Conservation (phyloP, 2,797 vertebrate species). For the Oryzias sinensis region DNA sequence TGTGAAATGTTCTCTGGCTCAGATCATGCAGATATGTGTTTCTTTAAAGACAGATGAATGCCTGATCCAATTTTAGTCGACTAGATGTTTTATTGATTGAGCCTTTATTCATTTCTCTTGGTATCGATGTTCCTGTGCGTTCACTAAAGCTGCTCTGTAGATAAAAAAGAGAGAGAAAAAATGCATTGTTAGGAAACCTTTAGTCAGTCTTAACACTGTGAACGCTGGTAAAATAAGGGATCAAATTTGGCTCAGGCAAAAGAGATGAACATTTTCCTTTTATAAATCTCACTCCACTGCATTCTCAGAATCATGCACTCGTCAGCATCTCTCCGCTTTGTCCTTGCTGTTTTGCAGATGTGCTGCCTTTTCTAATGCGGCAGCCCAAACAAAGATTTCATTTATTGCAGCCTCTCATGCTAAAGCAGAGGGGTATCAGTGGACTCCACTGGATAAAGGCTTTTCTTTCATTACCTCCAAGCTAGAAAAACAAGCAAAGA, state of each 20-base stretch:
- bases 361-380: constrained; percentile 33
- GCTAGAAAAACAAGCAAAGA: constrained; percentile 11
- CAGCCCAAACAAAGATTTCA: constrained; percentile 49
- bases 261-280: constrained; percentile 27
- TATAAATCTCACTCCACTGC: constrained; percentile 28
- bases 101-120: constrained; percentile 65
- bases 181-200: constrained; percentile 56
- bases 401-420: constrained; percentile 37
- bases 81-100: constrained; percentile 73
- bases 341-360: constrained; percentile 61
- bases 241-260: constrained; percentile 10
- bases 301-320: constrained; percentile 38
- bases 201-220: constrained; percentile 31
- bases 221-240: constrained; percentile 21
- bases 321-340: constrained; percentile 53
- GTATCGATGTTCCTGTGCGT: constrained; percentile 54
- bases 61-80: constrained; percentile 68
- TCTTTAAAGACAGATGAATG: constrained; percentile 56
- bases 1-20: constrained; percentile 53
- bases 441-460: constrained; percentile 36
- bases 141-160: constrained; percentile 51
- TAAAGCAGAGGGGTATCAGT: constrained; percentile 36
- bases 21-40: constrained; percentile 58
- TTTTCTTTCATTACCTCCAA: constrained; percentile 21
- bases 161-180: constrained; percentile 31